phyloP scores from a whole-genome alignment of 2,113 vertebrate species.

The Campylomormyrus numenius region DNA sequence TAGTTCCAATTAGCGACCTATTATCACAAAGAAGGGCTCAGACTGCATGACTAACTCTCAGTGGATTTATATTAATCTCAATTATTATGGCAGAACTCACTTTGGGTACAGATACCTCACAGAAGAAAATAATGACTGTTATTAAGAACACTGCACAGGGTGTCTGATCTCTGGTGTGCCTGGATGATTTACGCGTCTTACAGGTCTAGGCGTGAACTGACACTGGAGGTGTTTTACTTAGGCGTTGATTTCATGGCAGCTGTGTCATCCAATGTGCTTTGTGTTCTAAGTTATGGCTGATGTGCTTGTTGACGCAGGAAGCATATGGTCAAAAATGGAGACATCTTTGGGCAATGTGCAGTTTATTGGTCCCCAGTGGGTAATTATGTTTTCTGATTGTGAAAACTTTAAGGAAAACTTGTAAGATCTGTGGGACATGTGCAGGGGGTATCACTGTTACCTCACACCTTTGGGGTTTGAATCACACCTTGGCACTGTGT shows the following conservation, averaged over 20 bases:
- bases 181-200: neutral
- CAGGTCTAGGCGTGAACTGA: neutral
- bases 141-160: neutral
- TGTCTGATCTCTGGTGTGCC: neutral
- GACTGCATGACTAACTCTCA: neutral
- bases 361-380: neutral
- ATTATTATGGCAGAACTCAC: neutral
- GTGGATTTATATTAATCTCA: neutral
- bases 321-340: neutral
- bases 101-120: neutral
- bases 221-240: neutral
- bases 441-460: neutral
- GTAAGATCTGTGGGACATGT: neutral
- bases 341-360: neutral
- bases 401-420: neutral
- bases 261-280: neutral
- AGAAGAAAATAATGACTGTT: neutral
- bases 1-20: neutral
- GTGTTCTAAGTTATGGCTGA: neutral
- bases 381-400: neutral
- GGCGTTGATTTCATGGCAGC: neutral
- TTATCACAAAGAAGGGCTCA: neutral
- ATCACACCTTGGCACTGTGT: neutral
- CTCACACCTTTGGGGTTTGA: neutral
- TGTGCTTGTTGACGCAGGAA: neutral